A percentile compares a stretch with the other conserved stretches of the same genome.
These are phyloP conservation scores for Mycalesis mineus DNA, from an alignment of 2,888 invertebrate genomes.

Conservation along the genomic window DNA sequence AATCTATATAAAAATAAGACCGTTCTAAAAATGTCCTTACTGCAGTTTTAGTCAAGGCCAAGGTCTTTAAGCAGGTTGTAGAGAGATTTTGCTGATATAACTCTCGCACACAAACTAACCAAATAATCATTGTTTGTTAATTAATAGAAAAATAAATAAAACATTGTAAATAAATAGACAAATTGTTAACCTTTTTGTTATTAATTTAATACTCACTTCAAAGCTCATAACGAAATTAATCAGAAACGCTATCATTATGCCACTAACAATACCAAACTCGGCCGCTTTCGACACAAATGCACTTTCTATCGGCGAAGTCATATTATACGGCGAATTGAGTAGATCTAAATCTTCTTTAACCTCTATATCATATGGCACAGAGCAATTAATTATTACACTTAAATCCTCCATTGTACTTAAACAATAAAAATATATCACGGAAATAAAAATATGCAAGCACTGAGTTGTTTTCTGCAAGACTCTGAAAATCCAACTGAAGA, in stretches of 20 bases:
- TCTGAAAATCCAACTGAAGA: conserved; percentile 19
- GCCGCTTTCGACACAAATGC: conserved; percentile 26
- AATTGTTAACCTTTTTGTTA: too few relatives aligned
- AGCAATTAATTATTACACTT: conserved; percentile 31
- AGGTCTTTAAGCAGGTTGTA: too few relatives aligned
- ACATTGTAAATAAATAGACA: too few relatives aligned
- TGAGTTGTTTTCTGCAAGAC: conserved; percentile 9
- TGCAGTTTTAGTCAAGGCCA: too few relatives aligned
- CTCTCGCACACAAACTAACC: too few relatives aligned
- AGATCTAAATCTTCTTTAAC: conserved; percentile 14
- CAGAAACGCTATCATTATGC: conserved; percentile 37
- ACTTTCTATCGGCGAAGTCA: conserved; percentile 14
- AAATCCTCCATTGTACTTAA: conserved; percentile 29
- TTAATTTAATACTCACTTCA: conserved; percentile 33
- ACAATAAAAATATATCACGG: too few relatives aligned
- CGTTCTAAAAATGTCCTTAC: too few relatives aligned
- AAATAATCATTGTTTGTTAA: too few relatives aligned
- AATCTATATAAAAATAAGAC: too few relatives aligned
- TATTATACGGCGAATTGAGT: conserved; percentile 8
- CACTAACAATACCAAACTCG: conserved; percentile 38
- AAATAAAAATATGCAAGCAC: background rate
- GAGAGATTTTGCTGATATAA: too few relatives aligned
- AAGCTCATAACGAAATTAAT: conserved; percentile 32
- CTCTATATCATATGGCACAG: conserved; percentile 21
- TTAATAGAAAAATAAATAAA: too few relatives aligned